Evolutionary conservation across 2,113 vertebrate genomes (phyloP), one percentile per base, ranked within the genome.

Genomic region (Spermophilus dauricus): DNA sequence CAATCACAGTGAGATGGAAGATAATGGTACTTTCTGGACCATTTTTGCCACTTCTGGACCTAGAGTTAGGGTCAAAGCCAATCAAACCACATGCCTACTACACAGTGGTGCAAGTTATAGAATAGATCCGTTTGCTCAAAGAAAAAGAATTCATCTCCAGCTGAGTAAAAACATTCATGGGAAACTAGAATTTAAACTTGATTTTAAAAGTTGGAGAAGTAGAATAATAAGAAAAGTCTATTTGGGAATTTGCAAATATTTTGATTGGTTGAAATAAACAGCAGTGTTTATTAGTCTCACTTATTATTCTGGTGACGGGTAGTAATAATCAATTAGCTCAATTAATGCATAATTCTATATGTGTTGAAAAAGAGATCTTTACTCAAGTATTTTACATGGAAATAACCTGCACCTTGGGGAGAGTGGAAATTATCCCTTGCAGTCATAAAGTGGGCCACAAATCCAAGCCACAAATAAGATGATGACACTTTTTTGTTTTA

Each of bases 171-270:
- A 90, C 70, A 34, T 20, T 88, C 4, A 65, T 16, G 39, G 11
- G 80, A 39, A 81, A 91, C 37, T 24, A 91, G 20, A 78, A 51
- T 53, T 94, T 87, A 87, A 90, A 17, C 0, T 42, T 42, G 17
- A 4, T 34, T 89, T 93, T 65, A 72, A 75, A 77, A 28, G n/a
- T 24, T 48, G 24, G 56, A 67, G n/a, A 87, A 42, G 12, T 28
- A 4, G 58, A 53, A 80, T n/a, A 42, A 77, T 73, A n/a, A 82
- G 91, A 42, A 56, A 89, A 48, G 39, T 2, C 91, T 96, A 10
- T 67, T 92, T 89, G 30, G 61, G 73, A 85, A 94, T 67, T 48
- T 81, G 18, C 53, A 91, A 90, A 86, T 67, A 75, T 80, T 90
- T 90, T 63, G 28, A 80, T 73, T 65, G 30, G 45, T 67, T 86